Conservation (phyloP, 2,888 invertebrate species). For the Thysanoteuthis rhombus region DNA sequence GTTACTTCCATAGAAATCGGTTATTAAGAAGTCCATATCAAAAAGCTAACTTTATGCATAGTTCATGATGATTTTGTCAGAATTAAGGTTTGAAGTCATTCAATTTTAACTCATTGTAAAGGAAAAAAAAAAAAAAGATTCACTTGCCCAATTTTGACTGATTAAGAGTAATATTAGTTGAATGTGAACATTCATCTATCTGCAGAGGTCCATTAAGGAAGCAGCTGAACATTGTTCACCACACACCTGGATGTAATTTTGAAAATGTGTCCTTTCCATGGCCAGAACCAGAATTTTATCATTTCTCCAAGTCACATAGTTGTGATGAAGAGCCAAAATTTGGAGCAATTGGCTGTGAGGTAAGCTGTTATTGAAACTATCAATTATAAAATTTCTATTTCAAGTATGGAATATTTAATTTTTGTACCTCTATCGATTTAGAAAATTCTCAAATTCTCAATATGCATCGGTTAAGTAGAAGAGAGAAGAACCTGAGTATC, state of each 20-base stretch:
- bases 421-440: no score
- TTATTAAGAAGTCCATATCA: no score
- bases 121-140: neutral
- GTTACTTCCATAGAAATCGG: no score
- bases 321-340: slow-evolving; percentile 46
- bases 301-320: neutral
- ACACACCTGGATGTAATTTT: slow-evolving; percentile 45
- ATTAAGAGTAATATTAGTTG: no score
- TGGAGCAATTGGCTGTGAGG: slow-evolving; percentile 44
- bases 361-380: slow-evolving; percentile 26
- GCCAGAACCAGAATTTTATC: slow-evolving; percentile 38
- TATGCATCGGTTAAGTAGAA: neutral
- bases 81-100: no score
- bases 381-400: no score
- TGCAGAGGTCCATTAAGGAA: slow-evolving; percentile 52
- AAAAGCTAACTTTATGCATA: no score
- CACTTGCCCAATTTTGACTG: neutral
- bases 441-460: no score
- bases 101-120: neutral
- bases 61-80: no score
- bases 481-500: neutral
- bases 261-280: slow-evolving; percentile 34
- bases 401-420: no score
- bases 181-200: neutral
- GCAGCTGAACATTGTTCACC: slow-evolving; percentile 45